These are phyloP conservation scores for Pelobates cultripes DNA, from an alignment of 2,797 vertebrate genomes.

Conservation along the genomic window DNA sequence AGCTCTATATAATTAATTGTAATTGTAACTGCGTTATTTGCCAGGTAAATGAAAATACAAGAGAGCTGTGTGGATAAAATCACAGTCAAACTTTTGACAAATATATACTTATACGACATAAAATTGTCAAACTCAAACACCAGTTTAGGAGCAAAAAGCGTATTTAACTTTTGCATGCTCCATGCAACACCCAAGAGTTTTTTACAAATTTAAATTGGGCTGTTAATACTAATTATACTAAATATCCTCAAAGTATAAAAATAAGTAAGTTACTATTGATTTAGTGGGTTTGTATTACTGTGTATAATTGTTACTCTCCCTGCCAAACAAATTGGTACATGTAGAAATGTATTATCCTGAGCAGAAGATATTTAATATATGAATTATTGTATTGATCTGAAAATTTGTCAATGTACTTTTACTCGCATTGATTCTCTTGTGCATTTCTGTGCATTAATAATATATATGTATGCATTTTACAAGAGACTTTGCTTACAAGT, in stretches of 20 bases:
- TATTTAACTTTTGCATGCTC: too few relatives aligned
- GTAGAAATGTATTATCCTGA: constrained; percentile 27
- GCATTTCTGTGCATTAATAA: constrained; percentile 60
- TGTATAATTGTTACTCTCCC: background rate
- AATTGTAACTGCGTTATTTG: too few relatives aligned
- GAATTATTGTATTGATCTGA: background rate
- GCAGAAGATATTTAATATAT: background rate
- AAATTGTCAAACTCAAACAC: too few relatives aligned
- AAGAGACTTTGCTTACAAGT: constrained; percentile 47
- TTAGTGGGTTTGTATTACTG: background rate
- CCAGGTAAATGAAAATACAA: too few relatives aligned
- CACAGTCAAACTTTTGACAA: too few relatives aligned
- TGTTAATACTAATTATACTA: too few relatives aligned
- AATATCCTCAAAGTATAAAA: background rate
- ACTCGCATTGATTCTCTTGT: constrained; percentile 9
- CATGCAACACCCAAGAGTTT: too few relatives aligned
- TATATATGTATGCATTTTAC: constrained; percentile 53
- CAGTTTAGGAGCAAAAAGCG: too few relatives aligned
- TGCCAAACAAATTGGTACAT: background rate
- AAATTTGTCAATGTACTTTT: constrained; percentile 50
- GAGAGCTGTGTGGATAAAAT: too few relatives aligned
- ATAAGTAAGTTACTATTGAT: background rate
- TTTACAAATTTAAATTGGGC: too few relatives aligned
- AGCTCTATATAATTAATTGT: too few relatives aligned
- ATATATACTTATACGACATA: too few relatives aligned